Percentiles rank a stretch among this genome's conserved stretches.
phyloP scores from a whole-genome alignment of 2,797 vertebrate genomes.

The Manis crassicaudata region DNA sequence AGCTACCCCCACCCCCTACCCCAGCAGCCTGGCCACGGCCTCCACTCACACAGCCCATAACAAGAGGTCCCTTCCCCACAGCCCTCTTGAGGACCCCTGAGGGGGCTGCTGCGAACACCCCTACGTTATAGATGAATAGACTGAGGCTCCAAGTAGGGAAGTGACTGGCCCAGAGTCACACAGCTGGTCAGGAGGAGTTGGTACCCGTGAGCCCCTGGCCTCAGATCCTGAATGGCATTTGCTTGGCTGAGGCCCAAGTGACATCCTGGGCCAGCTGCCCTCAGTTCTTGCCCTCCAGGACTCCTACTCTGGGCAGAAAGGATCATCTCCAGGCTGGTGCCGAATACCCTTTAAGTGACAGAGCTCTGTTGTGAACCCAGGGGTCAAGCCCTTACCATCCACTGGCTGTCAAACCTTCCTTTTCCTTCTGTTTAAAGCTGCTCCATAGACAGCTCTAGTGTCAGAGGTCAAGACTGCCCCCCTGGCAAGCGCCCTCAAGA shows the following conservation, averaged over 20 bases:
- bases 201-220: neutral
- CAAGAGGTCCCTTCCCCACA: neutral
- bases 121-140: neutral
- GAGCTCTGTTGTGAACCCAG: neutral
- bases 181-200: neutral
- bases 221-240: neutral
- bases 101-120: neutral
- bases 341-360: neutral
- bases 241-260: neutral
- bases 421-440: neutral
- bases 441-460: neutral
- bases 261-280: neutral
- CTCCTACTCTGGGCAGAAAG: neutral
- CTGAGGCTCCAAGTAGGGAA: neutral
- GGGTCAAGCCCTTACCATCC: neutral
- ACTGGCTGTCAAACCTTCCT: neutral
- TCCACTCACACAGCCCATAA: accelerated
- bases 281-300: neutral
- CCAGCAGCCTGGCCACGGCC: neutral
- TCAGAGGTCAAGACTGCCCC: neutral
- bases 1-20: accelerated
- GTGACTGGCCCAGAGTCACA: neutral
- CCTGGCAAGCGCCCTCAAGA: neutral
- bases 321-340: neutral
- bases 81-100: neutral